A percentile compares a stretch with the other conserved stretches of the same genome.
These are phyloP conservation scores for Sus scrofa DNA, from an alignment of 2,113 vertebrate genomes.

Conservation along the genomic window T2T-Sscrofa CM000812.6:19589001-19589500, in stretches of 20 bases:
- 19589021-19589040: not conserved
- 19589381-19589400: slow-evolving; percentile 53
- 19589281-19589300: not conserved
- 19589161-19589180: slow-evolving; percentile 23
- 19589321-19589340: slow-evolving; percentile 14
- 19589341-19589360: slow-evolving; percentile 73
- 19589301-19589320: slow-evolving; percentile 1
- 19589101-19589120: slow-evolving; percentile 49
- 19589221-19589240: not conserved
- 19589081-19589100: not conserved
- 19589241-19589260: not conserved
- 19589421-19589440: slow-evolving; percentile 73
- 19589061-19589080: slow-evolving; percentile 43
- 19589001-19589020: not conserved
- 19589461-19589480: slow-evolving; percentile 69
- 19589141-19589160: slow-evolving; percentile 2
- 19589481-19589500: slow-evolving; percentile 74
- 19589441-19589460: slow-evolving; percentile 76
- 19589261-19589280: too few relatives aligned
- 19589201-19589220: not conserved
- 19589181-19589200: slow-evolving; percentile 11
- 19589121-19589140: not conserved
- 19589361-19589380: slow-evolving; percentile 56
- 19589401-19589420: slow-evolving; percentile 19
- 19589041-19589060: not conserved